These are phyloP conservation scores for Podarcis muralis DNA, from an alignment of 2,113 vertebrate genomes.

Conservation along the genomic window DNA sequence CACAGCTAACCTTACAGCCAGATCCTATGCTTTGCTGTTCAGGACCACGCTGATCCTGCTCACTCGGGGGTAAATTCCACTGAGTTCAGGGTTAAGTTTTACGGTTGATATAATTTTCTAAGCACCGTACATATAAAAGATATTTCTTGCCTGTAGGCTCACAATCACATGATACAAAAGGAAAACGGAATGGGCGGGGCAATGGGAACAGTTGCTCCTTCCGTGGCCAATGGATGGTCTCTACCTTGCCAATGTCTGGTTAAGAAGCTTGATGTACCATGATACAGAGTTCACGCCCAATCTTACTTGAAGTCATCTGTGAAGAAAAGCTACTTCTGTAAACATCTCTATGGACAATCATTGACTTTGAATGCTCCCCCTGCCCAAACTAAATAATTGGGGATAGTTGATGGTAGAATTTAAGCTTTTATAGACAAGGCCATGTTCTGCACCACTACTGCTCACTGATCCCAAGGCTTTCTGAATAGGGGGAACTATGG, in stretches of 20 bases:
- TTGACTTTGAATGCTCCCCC: not conserved
- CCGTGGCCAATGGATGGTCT: not conserved
- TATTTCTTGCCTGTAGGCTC: not conserved
- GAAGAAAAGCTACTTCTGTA: not conserved
- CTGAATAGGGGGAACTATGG: not conserved
- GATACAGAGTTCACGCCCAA: not conserved
- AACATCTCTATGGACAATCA: not conserved
- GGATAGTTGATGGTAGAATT: not conserved
- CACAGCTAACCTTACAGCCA: not conserved
- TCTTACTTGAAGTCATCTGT: not conserved
- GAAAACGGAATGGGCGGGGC: not conserved
- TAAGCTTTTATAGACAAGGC: not conserved
- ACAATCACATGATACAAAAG: not conserved
- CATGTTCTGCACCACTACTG: not conserved
- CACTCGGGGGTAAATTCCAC: not conserved
- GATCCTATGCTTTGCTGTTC: not conserved
- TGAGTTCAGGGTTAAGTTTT: no score
- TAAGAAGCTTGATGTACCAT: not conserved
- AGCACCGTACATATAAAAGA: not conserved
- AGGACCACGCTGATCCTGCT: not conserved
- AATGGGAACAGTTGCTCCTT: not conserved
- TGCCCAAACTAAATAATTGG: not conserved
- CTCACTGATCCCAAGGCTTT: not conserved
- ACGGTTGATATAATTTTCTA: not conserved
- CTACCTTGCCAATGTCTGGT: not conserved